Percentiles rank a stretch among this genome's conserved stretches.
Evolutionary conservation across 30 jellyfish, hydroid and myxozoan species (phyloP).

Genomic region (Clytia hemisphaerica): DNA sequence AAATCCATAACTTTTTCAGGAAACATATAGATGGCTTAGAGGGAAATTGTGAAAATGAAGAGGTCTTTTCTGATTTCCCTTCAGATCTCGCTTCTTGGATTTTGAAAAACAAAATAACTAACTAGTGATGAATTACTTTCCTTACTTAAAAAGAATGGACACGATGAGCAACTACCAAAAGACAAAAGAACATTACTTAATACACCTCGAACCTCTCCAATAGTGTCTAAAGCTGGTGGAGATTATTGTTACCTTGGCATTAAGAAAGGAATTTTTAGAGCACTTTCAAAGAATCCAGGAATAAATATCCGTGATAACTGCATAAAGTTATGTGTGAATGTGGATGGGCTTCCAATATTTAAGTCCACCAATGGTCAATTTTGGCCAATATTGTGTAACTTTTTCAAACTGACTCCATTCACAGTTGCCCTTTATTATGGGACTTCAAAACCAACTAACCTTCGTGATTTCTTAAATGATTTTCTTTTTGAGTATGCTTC

Average conservation of each 20-base stretch:
- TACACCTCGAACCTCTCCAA: no score
- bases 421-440: conserved; percentile 42
- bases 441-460: conserved; percentile 21
- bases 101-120: no score
- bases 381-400: conserved; percentile 25
- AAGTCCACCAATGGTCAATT: conserved; percentile 19
- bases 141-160: no score
- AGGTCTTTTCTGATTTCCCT: no score
- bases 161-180: no score
- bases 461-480: conserved; percentile 19
- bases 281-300: background rate
- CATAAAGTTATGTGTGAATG: conserved; percentile 3
- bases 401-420: conserved; percentile 4
- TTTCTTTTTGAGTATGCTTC: conserved; percentile 2
- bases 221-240: conserved; percentile 33
- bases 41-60: no score
- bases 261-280: conserved; percentile 8
- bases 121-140: no score
- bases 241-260: conserved; percentile 14
- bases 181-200: no score
- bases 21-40: no score
- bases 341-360: conserved; percentile 34
- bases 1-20: no score
- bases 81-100: no score
- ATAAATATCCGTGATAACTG: background rate